Base-by-base conservation (phyloP, 2,113 vertebrate species). In the Ardeotis arabs region DNA sequence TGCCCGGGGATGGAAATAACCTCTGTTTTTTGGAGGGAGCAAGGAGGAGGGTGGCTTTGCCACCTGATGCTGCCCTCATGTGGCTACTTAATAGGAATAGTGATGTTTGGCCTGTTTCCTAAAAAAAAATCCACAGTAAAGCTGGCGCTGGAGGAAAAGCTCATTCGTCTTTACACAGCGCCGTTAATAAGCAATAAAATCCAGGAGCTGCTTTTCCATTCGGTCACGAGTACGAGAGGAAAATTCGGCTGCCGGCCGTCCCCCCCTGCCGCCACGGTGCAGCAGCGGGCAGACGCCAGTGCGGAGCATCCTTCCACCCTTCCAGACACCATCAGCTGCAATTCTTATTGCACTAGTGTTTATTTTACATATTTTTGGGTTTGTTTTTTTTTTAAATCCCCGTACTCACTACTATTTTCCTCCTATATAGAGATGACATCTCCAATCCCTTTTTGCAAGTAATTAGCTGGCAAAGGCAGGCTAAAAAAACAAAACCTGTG, bases 31-130 rank as follows among this genome's bases (percentile, higher is more conserved):
- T 4, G 12, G 20, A 56, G 23, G 10, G 2, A 14, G 52, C 24
- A 4, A 59, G 70, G 62, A 70, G 27, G 53, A 58, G 6, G 62
- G 39, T 6, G 70, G 47, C 55, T 75, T 23, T 74, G 60, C 44
- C 45, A 45, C 22, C 45, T 20, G 56, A 13, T 96, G 78, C 94
- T 95, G 96, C 96, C 96, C 75, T 92, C 96, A 2, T 7, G 80
- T 45, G 96, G 41, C 41, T 44, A 6, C 15, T 44, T 44, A 15
- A 44, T 44, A 14, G 41, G 41, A 44, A 44, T 16, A 44, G 41
- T 41, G 41, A 41, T 41, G 41, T 41, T 41, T 41, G 41, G 41
- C 41, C 41, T 44, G 41, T 44, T 44, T 15, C 41, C 41, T 15
- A 44, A 44, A 44, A 44, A 44, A 44, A 44, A 44, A 39, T 39